Conservation (phyloP, 2,888 invertebrate species). For the Heliconius sara region DNA sequence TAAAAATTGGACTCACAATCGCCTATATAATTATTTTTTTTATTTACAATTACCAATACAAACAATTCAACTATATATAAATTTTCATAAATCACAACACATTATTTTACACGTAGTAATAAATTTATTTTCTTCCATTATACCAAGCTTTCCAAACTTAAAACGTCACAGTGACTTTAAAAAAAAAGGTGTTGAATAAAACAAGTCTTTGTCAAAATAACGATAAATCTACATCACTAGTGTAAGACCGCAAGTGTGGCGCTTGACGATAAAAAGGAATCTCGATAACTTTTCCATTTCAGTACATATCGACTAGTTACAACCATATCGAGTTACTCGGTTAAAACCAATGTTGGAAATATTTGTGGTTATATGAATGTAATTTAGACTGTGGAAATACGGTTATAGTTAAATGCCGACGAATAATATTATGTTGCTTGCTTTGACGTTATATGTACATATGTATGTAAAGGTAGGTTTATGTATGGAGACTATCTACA, state of each 20-base stretch:
- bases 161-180: not conserved
- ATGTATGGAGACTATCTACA: no score
- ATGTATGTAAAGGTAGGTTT: no score
- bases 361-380: conserved; percentile 48
- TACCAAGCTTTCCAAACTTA: not conserved
- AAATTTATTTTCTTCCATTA: not conserved
- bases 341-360: conserved; percentile 46
- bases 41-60: no score
- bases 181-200: conserved; percentile 1
- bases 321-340: conserved; percentile 61
- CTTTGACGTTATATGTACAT: not conserved
- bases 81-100: no score
- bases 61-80: no score
- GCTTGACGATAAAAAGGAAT: conserved; percentile 63
- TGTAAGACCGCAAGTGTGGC: conserved; percentile 65
- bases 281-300: conserved; percentile 64
- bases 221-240: conserved; percentile 53
- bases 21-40: no score
- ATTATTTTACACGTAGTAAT: not conserved
- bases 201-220: conserved; percentile 28
- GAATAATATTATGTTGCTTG: conserved; percentile 24
- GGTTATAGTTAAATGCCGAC: conserved; percentile 39
- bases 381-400: conserved; percentile 40
- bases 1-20: no score
- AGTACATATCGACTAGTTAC: conserved; percentile 61